phyloP scores from a whole-genome alignment of 2,113 vertebrate genomes.

The Ciconia maguari region DNA sequence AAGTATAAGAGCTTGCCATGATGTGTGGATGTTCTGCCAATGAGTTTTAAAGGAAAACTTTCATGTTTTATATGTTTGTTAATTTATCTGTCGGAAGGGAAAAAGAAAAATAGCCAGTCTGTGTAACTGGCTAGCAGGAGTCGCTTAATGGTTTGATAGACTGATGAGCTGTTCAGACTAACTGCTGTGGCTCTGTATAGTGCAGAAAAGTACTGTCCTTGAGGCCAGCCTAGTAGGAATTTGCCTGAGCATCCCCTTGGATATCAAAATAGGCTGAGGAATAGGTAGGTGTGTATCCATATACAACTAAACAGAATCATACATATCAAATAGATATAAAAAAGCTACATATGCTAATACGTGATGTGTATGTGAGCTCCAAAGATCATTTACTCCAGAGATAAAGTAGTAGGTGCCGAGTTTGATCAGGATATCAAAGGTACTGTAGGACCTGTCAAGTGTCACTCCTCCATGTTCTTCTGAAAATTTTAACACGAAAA shows the following conservation, averaged over 20 bases:
- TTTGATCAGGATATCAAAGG: slow-evolving; percentile 55
- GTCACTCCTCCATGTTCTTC: not conserved
- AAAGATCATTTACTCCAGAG: not conserved
- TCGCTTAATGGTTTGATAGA: not conserved
- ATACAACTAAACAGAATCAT: not conserved
- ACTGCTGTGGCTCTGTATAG: not conserved
- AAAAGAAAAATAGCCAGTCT: not conserved
- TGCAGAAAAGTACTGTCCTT: not conserved
- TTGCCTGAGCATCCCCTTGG: not conserved
- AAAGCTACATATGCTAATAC: not conserved
- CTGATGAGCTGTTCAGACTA: not conserved
- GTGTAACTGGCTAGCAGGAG: not conserved
- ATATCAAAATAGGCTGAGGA: not conserved
- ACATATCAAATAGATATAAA: not conserved
- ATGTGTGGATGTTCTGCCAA: not conserved
- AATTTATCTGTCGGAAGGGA: not conserved
- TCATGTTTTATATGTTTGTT: not conserved
- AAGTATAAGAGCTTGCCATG: not conserved
- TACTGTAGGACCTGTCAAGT: slow-evolving; percentile 13
- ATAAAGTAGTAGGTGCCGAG: not conserved
- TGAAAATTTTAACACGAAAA: slow-evolving; percentile 40
- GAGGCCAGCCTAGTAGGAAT: not conserved
- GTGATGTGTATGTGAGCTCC: not conserved
- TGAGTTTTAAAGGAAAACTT: not conserved
- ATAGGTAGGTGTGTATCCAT: not conserved